phyloP scores from a whole-genome alignment of 2,797 vertebrate genomes.

The Squalus acanthias region DNA sequence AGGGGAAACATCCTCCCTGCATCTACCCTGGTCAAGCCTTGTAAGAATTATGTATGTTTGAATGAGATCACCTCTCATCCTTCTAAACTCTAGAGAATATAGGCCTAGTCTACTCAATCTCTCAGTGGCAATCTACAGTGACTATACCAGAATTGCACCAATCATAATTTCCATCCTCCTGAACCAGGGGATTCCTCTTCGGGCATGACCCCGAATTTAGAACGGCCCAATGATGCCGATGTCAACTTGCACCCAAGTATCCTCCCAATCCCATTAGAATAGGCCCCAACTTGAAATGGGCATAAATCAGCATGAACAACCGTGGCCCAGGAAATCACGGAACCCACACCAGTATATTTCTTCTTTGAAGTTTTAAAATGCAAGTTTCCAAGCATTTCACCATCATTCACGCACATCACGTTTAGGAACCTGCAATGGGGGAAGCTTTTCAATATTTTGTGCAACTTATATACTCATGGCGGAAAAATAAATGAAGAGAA shows the following conservation, averaged over 20 bases:
- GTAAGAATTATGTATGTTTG: no score
- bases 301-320: not conserved
- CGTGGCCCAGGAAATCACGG: not conserved
- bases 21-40: no score
- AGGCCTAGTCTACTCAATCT: no score
- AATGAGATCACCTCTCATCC: no score
- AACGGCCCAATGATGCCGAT: not conserved
- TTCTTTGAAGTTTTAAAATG: not conserved
- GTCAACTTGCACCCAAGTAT: not conserved
- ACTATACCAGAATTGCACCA: rapidly evolving
- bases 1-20: no score
- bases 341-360: not conserved
- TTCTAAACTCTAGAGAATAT: no score
- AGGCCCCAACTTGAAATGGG: not conserved
- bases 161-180: not conserved
- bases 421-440: not conserved
- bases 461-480: no score
- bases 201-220: not conserved
- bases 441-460: not conserved
- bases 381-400: not conserved
- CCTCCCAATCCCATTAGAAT: not conserved
- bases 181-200: not conserved
- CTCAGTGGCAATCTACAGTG: not conserved
- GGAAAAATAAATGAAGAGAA: not conserved
- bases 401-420: not conserved